Conservation (phyloP, 2,888 invertebrate genomes). For the Drosophila engyochracea region DNA sequence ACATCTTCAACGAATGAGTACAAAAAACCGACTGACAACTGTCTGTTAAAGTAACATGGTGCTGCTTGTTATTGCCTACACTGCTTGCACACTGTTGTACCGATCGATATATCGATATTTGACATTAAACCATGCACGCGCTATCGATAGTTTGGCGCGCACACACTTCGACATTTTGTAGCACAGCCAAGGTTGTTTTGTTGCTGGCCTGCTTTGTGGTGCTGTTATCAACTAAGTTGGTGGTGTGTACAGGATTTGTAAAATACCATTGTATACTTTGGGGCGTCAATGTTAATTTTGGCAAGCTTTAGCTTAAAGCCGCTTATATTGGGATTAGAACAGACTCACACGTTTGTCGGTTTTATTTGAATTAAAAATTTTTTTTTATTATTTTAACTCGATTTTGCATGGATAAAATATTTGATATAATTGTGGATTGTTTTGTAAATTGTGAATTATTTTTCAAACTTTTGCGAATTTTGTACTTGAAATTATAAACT, state of each 20-base stretch:
- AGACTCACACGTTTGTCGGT: no score
- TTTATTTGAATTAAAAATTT: no score
- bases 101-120: slow-evolving; percentile 25
- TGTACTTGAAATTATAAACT: no score
- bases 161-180: neutral
- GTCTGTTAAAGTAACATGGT: slow-evolving; percentile 32
- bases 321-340: neutral
- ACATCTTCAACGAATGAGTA: slow-evolving; percentile 33
- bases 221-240: slow-evolving; percentile 8
- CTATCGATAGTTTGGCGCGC: slow-evolving; percentile 22
- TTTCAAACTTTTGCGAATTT: no score
- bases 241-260: neutral
- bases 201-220: neutral
- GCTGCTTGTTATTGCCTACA: slow-evolving; percentile 17
- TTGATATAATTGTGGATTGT: no score
- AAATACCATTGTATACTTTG: slow-evolving; percentile 6
- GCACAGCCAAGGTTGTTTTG: neutral
- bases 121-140: neutral
- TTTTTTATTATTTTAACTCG: no score
- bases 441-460: no score
- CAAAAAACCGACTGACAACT: slow-evolving; percentile 40
- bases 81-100: slow-evolving; percentile 13
- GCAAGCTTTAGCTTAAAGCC: neutral
- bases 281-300: neutral
- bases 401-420: no score